Evolutionary conservation across 2,888 invertebrate genomes (phyloP).

Genomic region (Galerucella nymphaeae): DNA sequence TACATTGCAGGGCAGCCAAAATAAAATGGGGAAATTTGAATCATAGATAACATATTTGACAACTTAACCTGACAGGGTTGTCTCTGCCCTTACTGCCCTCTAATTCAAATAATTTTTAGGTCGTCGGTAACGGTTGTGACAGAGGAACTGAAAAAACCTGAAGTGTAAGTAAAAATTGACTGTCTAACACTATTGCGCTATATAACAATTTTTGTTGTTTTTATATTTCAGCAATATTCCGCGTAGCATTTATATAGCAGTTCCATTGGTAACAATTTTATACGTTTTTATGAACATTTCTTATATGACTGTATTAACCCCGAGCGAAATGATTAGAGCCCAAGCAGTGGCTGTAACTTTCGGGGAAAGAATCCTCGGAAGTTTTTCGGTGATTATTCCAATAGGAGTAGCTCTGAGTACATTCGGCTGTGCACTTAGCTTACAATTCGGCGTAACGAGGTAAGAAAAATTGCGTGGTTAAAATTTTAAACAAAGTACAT

Average conservation of each 20-base stretch:
- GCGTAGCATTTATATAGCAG: slow-evolving; percentile 81
- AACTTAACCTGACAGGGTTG: too few species aligned
- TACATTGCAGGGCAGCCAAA: background rate
- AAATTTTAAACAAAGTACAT: background rate
- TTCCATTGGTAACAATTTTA: slow-evolving; percentile 82
- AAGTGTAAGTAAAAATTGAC: slow-evolving; percentile 66
- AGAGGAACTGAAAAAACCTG: slow-evolving; percentile 80
- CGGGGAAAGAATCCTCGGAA: slow-evolving; percentile 74
- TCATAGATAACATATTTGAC: too few species aligned
- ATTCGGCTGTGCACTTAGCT: slow-evolving; percentile 82
- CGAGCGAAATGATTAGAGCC: slow-evolving; percentile 77
- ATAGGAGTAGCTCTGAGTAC: slow-evolving; percentile 81
- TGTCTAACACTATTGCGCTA: too few species aligned
- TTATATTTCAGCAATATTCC: slow-evolving; percentile 77
- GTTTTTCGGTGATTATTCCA: slow-evolving; percentile 76
- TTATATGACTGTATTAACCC: slow-evolving; percentile 84
- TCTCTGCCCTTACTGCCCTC: too few species aligned
- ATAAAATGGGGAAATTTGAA: too few species aligned
- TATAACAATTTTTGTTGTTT: background rate
- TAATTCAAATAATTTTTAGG: slow-evolving; percentile 59
- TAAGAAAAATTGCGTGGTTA: slow-evolving; percentile 50
- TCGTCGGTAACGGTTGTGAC: slow-evolving; percentile 80
- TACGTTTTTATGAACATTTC: slow-evolving; percentile 88
- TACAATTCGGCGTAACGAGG: slow-evolving; percentile 81
- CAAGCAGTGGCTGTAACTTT: slow-evolving; percentile 85